Evolutionary conservation across 2,113 vertebrate genomes (phyloP).

Genomic region (Chinchilla lanigera): DNA sequence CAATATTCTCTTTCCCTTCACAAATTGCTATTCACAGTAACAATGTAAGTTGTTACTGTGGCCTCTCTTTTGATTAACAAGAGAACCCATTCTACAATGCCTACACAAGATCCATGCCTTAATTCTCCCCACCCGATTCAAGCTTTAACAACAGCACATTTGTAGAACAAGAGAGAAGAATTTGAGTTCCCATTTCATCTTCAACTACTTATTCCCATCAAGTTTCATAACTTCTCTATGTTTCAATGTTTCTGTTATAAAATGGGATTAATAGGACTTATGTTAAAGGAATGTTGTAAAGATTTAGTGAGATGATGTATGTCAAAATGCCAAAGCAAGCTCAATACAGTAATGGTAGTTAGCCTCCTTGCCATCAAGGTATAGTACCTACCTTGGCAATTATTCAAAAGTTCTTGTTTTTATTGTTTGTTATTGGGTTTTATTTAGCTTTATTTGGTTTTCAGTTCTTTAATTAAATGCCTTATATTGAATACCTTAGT

Average conservation of each 20-base stretch:
- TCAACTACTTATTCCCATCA: background rate
- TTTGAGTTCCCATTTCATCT: background rate
- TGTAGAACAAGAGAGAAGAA: background rate
- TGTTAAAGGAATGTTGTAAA: background rate
- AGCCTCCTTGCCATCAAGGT: background rate
- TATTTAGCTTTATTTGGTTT: background rate
- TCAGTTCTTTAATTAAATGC: background rate
- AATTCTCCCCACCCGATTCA: background rate
- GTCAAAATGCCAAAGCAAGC: background rate
- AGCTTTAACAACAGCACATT: background rate
- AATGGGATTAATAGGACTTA: background rate
- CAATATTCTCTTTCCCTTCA: background rate
- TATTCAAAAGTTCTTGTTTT: background rate
- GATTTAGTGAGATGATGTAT: background rate
- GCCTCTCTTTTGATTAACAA: background rate
- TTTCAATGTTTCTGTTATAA: constrained; percentile 7
- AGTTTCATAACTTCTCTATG: background rate
- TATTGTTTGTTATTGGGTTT: background rate
- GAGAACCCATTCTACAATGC: background rate
- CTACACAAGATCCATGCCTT: background rate
- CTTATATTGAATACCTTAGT: background rate
- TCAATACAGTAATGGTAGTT: background rate
- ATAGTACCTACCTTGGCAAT: background rate
- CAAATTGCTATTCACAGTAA: background rate
- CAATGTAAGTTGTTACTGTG: too few species aligned